Evolutionary conservation across 2,888 invertebrate genomes (phyloP).

Genomic region (Pheosia gnoma): DNA sequence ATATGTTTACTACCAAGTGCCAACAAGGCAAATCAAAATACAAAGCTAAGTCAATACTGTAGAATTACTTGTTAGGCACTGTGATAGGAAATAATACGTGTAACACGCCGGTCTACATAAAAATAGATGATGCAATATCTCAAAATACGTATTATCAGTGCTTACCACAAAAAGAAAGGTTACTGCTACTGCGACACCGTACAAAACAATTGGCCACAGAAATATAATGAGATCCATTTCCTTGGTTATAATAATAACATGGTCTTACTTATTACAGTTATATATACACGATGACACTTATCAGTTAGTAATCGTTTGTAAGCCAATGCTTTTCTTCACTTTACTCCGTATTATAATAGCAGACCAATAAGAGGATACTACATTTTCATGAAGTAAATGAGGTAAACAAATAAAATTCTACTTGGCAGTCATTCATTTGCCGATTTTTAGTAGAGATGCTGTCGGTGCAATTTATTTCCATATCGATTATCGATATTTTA

Average conservation of each 20-base stretch:
- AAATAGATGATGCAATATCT: neutral
- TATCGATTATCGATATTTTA: no score
- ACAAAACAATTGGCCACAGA: conserved; percentile 43
- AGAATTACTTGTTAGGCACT: neutral
- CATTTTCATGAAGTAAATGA: no score
- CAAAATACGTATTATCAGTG: conserved; percentile 16
- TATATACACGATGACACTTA: no score
- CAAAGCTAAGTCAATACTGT: neutral
- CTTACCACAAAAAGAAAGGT: conserved; percentile 52
- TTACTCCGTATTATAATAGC: no score
- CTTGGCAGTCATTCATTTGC: conserved; percentile 2
- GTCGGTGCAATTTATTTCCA: no score
- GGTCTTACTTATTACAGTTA: neutral
- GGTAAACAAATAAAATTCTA: no score
- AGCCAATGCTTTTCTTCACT: no score
- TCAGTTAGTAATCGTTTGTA: no score
- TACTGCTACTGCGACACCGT: conserved; percentile 40
- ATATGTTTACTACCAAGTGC: conserved; percentile 17
- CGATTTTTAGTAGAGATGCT: neutral
- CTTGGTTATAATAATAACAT: neutral
- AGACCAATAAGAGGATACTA: no score
- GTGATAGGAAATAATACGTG: neutral
- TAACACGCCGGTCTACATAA: neutral
- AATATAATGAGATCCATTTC: conserved; percentile 47
- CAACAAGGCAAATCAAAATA: conserved; percentile 11